Evolutionary conservation across 2,797 vertebrate genomes (phyloP).

Genomic region (Adrianichthys oophorus): DNA sequence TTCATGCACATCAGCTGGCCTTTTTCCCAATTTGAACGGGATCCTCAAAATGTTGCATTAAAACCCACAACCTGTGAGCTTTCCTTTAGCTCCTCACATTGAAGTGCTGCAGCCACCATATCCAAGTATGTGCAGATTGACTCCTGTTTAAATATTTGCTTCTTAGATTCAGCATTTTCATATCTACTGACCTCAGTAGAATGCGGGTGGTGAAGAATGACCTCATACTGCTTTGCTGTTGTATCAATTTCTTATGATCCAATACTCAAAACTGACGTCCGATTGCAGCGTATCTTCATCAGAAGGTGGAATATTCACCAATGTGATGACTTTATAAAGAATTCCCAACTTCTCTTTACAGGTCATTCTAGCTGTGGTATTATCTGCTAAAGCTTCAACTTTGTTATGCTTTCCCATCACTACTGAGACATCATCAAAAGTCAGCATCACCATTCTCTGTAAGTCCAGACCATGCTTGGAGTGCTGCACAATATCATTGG

Average conservation of each 20-base stretch:
- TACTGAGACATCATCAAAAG: background rate
- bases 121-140: constrained; percentile 42
- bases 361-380: too few relatives aligned
- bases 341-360: too few relatives aligned
- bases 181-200: constrained; percentile 33
- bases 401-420: constrained; percentile 1
- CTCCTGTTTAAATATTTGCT: constrained; percentile 35
- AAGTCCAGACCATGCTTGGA: constrained; percentile 6
- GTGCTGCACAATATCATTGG: constrained; percentile 1
- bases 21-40: constrained; percentile 1
- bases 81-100: constrained; percentile 34
- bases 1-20: constrained; percentile 7
- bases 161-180: constrained; percentile 42
- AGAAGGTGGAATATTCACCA: too few relatives aligned
- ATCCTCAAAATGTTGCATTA: constrained; percentile 14
- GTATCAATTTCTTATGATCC: too few relatives aligned
- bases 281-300: too few relatives aligned
- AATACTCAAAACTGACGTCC: too few relatives aligned
- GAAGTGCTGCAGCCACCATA: constrained; percentile 28
- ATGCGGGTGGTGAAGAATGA: constrained; percentile 33
- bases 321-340: too few relatives aligned
- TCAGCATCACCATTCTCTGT: constrained; percentile 6
- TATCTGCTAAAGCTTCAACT: background rate
- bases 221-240: constrained; percentile 31
- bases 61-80: constrained; percentile 32